Evolutionary conservation across 2,797 vertebrate genomes (phyloP), one percentile per base, ranked within the genome.

Genomic region (Molossus molossus): DNA sequence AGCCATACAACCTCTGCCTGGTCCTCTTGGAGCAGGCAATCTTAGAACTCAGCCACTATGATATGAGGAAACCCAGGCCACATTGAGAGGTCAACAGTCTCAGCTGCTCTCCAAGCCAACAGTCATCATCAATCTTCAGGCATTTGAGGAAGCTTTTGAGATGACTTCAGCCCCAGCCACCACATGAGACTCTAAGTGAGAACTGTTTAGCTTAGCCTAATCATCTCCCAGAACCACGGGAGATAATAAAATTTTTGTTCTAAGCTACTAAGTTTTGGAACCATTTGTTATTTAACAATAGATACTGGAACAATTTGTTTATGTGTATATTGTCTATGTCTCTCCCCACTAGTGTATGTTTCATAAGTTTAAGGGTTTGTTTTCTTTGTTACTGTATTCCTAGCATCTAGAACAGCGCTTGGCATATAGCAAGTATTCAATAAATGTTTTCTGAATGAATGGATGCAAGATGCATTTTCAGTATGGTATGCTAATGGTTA

Each of bases 391-490:
- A 50, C 10, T 86, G 15, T 67, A 82, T 23, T 94, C 64, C 40
- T 55, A 93, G 64, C 14, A 95, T 37, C 60, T 50, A 91, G 29
- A 91, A 73, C 45, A 87, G 62, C 73, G 18, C 21, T 37, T 69
- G 55, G 76, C 23, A 53, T 5, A 87, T 60, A 50, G 65, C 33
- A 72, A 92, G 40, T 58, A 72, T 9, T 64, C 57, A 86, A 37
- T 73, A 70, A 90, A 75, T 75, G 90, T 84, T 83, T 90, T 79
- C n/a, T 37, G 81, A 85, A 69, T 83, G 37, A 83, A 91, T 87
- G 40, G n/a, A 86, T 27, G 27, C 29, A 82, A 37, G 37, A 55
- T 53, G 17, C 23, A 73, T 92, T 81, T 96, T 87, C 37, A 81
- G 18, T 37, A 70, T 57, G 75, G 23, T 33, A 25, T 23, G 33